Evolutionary conservation across 2,888 invertebrate species (phyloP).

Genomic region (Macrosoma leucophasiata): DNA sequence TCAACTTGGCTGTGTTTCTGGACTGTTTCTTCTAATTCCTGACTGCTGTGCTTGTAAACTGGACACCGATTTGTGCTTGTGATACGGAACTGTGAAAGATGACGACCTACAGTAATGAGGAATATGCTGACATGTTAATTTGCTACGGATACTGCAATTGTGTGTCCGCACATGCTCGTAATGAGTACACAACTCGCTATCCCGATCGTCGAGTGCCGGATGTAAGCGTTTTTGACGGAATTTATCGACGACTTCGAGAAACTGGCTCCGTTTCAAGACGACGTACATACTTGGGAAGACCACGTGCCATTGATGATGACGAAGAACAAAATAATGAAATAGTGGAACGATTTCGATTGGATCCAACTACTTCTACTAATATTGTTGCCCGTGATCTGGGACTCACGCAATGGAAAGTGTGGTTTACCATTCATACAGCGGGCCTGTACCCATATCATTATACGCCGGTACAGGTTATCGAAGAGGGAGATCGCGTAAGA

Average conservation of each 20-base stretch:
- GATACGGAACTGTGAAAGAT: slow-evolving; percentile 20
- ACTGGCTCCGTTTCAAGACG: slow-evolving; percentile 28
- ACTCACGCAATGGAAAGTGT: slow-evolving; percentile 20
- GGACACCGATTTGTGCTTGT: slow-evolving; percentile 16
- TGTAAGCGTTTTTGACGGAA: slow-evolving; percentile 25
- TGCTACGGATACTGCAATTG: slow-evolving; percentile 24
- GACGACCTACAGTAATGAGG: slow-evolving; percentile 19
- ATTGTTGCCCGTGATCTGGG: slow-evolving; percentile 18
- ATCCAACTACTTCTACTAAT: slow-evolving; percentile 6
- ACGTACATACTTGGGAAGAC: slow-evolving; percentile 26
- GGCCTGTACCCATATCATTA: slow-evolving; percentile 20
- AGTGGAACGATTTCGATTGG: slow-evolving; percentile 16
- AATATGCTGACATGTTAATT: slow-evolving; percentile 25
- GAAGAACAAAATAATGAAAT: slow-evolving; percentile 19
- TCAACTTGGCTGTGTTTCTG: slow-evolving; percentile 9
- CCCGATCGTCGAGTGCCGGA: slow-evolving; percentile 27
- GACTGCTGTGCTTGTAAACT: slow-evolving; percentile 11
- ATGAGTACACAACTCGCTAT: slow-evolving; percentile 25
- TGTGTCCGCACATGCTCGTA: slow-evolving; percentile 22
- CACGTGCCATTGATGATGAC: slow-evolving; percentile 23
- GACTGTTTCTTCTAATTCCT: slow-evolving; percentile 7
- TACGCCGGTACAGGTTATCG: slow-evolving; percentile 17
- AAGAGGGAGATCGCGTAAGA: slow-evolving; percentile 25
- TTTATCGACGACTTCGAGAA: slow-evolving; percentile 27
- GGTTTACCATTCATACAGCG: slow-evolving; percentile 17